A percentile compares a stretch with the other conserved stretches of the same genome.
phyloP scores from a whole-genome alignment of 2,888 invertebrate genomes.

The Lamproptera curius region DNA sequence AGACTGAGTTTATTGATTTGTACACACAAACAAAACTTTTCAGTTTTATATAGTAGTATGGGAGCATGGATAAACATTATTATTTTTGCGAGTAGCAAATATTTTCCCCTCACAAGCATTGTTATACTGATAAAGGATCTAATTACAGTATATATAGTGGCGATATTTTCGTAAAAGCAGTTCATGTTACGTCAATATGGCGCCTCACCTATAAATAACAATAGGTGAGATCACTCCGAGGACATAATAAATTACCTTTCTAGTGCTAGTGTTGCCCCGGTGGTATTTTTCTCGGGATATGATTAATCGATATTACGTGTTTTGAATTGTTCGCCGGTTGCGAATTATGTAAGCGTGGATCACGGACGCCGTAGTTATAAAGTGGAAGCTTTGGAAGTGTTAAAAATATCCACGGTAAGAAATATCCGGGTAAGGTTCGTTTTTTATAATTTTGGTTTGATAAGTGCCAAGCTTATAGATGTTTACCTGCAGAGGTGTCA shows the following conservation, averaged over 20 bases:
- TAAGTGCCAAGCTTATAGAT: too few relatives aligned
- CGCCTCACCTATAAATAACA: constrained; percentile 17
- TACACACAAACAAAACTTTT: too few relatives aligned
- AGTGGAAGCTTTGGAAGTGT: too few relatives aligned
- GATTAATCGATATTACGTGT: constrained; percentile 21
- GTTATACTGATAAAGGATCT: constrained; percentile 1
- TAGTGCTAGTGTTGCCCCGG: constrained; percentile 16
- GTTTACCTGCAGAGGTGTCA: too few relatives aligned
- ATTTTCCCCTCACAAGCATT: neutral
- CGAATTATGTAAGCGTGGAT: constrained; percentile 18
- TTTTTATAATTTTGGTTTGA: too few relatives aligned
- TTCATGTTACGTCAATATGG: constrained; percentile 9
- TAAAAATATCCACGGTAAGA: too few relatives aligned
- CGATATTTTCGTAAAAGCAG: constrained; percentile 7
- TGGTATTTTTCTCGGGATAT: constrained; percentile 20
- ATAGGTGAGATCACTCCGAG: constrained; percentile 20
- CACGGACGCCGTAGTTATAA: neutral
- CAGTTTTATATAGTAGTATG: too few relatives aligned
- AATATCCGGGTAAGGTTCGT: too few relatives aligned
- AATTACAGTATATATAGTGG: constrained; percentile 10
- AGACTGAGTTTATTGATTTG: too few relatives aligned
- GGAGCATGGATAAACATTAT: too few relatives aligned
- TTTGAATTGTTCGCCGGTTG: constrained; percentile 17
- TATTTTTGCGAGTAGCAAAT: neutral
- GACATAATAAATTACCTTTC: constrained; percentile 21